Percentiles rank a stretch among this genome's conserved stretches.
Evolutionary conservation across 2,797 vertebrate species (phyloP).

Genomic region (Dicrostonyx torquatus): DNA sequence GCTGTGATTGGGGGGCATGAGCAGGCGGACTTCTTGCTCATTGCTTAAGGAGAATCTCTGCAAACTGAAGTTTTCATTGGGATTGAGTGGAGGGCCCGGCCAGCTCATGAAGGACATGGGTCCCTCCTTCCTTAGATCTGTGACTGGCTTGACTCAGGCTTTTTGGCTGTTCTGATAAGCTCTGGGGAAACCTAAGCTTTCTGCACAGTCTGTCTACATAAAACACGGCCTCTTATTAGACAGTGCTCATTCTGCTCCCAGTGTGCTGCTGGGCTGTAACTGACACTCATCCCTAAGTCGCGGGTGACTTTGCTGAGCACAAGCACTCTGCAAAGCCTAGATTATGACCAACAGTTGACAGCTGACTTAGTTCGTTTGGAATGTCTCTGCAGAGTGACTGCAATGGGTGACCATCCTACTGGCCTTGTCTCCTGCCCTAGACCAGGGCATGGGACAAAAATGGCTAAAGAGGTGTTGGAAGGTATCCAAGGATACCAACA

Average conservation of each 20-base stretch:
- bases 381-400: neutral
- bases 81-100: neutral
- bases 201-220: neutral
- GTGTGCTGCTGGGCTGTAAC: neutral
- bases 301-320: neutral
- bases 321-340: neutral
- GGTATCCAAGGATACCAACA: neutral
- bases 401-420: neutral
- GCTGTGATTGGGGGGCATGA: neutral
- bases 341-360: neutral
- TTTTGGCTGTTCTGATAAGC: slow-evolving; percentile 49
- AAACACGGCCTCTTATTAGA: neutral
- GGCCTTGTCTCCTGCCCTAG: neutral
- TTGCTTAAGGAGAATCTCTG: neutral
- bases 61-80: neutral
- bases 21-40: neutral
- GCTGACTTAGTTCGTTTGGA: neutral
- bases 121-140: slow-evolving; percentile 42
- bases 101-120: neutral
- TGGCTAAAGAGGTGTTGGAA: neutral
- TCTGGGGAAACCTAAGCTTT: neutral
- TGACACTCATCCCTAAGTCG: neutral
- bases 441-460: neutral
- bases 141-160: neutral
- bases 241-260: neutral